phyloP scores from a whole-genome alignment of 2,888 invertebrate genomes.

The Pachliopta kotzebuea region DNA sequence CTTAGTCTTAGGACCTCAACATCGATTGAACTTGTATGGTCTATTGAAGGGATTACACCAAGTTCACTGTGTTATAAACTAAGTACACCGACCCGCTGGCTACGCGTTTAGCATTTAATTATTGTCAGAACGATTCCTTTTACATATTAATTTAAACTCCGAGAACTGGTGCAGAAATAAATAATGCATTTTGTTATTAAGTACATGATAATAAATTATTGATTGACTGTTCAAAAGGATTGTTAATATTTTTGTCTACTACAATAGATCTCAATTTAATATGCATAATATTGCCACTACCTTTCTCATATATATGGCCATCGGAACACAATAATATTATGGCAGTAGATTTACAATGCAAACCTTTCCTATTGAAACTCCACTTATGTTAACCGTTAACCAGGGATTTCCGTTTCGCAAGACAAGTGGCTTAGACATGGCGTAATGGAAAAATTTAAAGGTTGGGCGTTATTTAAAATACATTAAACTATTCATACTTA shows the following conservation, averaged over 20 bases:
- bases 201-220: background rate
- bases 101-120: conserved; percentile 16
- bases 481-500: no score
- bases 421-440: background rate
- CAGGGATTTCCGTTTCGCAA: no score
- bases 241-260: no score
- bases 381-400: background rate
- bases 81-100: conserved; percentile 3
- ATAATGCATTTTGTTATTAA: background rate
- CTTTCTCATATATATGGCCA: background rate
- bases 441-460: background rate
- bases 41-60: background rate
- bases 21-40: background rate
- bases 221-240: background rate
- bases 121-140: conserved; percentile 11
- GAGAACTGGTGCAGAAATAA: background rate
- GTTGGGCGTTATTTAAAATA: no score
- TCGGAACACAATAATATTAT: background rate
- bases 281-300: no score
- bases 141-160: conserved; percentile 13
- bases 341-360: background rate
- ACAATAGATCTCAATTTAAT: background rate
- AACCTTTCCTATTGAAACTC: background rate
- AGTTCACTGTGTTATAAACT: conserved; percentile 2
- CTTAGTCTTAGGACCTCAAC: background rate